phyloP scores from a whole-genome alignment of 2,888 invertebrate species.

The Antitype chi region DNA sequence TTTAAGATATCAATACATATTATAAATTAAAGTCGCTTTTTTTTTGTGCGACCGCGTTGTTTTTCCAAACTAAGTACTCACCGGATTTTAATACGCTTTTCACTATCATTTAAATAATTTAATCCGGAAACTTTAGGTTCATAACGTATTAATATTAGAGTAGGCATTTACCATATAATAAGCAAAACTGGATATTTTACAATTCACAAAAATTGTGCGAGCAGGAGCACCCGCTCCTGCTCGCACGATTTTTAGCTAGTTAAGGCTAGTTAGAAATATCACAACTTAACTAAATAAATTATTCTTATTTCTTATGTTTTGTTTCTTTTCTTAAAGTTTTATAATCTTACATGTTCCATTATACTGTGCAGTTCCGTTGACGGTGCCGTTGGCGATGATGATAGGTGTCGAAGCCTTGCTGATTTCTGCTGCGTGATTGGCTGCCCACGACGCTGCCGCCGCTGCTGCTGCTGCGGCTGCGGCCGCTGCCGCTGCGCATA shows the following conservation, averaged over 20 bases:
- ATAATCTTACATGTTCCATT: constrained; percentile 79
- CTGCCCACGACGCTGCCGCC: constrained; percentile 82
- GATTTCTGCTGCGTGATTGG: constrained; percentile 74
- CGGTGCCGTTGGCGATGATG: constrained; percentile 73
- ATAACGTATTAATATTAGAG: neutral
- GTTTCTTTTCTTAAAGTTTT: neutral
- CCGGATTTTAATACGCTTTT: neutral
- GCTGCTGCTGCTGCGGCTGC: constrained; percentile 87
- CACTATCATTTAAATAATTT: neutral
- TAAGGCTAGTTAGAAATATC: neutral
- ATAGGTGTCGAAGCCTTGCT: constrained; percentile 72
- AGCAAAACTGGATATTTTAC: neutral
- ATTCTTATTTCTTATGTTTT: neutral
- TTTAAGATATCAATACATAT: neutral
- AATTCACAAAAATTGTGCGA: neutral
- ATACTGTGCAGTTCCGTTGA: constrained; percentile 70
- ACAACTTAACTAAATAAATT: neutral
- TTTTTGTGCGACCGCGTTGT: neutral
- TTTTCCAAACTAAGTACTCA: neutral
- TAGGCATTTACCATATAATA: neutral
- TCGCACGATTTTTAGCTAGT: too few relatives aligned
- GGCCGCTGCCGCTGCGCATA: constrained; percentile 87
- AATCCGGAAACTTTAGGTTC: neutral
- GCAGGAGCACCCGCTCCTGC: too few relatives aligned
- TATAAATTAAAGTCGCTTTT: neutral